Base-by-base conservation (phyloP, 2,797 vertebrate species). In the Choloepus didactylus region DNA sequence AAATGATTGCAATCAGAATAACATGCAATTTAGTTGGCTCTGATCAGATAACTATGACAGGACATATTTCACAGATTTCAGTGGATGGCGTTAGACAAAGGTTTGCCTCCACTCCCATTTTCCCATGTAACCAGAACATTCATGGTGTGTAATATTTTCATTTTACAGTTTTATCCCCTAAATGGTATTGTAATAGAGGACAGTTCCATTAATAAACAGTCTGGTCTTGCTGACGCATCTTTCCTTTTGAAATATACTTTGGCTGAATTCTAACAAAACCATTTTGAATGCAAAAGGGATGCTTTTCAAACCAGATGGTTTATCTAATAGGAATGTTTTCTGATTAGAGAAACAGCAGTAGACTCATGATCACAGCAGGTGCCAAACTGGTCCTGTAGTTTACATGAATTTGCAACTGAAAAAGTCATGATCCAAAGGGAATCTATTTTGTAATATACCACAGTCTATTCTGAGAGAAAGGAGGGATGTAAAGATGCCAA, bases 301-400 rank as follows among this genome's bases (percentile, higher is more conserved):
- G 96, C 89, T 97, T 96, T 95, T 97, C 96, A 97, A 97, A 95
- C 97, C 97, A 98, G 98, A 98, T 98, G 98, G 97, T 96, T 97
- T 97, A 98, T 98, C 95, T 97, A 97, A 98, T 98, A 97, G 96
- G 96, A 98, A 97, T 97, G 97, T 97, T 97, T 97, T 97, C 94
- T 97, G 97, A 98, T 98, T 97, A 98, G 97, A 98, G 96, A 97
- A 98, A 96, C 97, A 98, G 98, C 97, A 97, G 98, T 97, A 97
- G 96, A 96, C 96, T 97, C 97, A 97, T 97, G 97, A 97, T 97
- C 97, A 94, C 98, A 98, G 96, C 97, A 97, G 98, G 97, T 97
- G 98, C 95, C 97, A 97, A 97, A 98, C 97, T 97, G 96, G 94
- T 97, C 97, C 95, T 96, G 96, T 96, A 90, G 97, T 97, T 97